phyloP scores from a whole-genome alignment of 2,113 vertebrate genomes.

The Axis porcinus region DNA sequence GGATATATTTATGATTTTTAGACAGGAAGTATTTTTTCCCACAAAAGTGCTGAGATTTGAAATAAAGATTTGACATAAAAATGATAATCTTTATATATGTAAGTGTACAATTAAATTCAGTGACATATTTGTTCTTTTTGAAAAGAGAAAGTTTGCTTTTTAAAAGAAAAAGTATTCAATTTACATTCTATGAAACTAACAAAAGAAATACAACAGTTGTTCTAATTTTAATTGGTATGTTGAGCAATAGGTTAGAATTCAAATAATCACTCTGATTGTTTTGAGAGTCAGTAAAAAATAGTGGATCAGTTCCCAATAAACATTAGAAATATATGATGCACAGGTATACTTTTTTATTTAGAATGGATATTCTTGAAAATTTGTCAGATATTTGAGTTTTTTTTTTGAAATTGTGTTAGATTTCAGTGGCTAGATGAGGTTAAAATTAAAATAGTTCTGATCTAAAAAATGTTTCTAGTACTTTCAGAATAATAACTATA shows the following conservation, averaged over 20 bases:
- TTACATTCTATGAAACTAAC: conserved; percentile 32
- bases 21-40: neutral
- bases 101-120: conserved; percentile 18
- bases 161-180: neutral
- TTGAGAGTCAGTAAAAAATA: neutral
- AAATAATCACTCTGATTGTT: neutral
- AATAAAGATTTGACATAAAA: conserved; percentile 45
- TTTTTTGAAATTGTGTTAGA: neutral
- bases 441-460: neutral
- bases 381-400: neutral
- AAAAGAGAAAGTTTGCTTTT: conserved; percentile 24
- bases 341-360: neutral
- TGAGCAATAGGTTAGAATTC: neutral
- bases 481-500: neutral
- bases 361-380: neutral
- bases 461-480: neutral
- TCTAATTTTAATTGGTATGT: neutral
- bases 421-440: neutral
- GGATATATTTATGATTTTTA: conserved; percentile 28
- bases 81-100: neutral
- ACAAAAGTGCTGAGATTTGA: conserved; percentile 19
- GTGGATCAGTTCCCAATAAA: neutral
- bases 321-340: neutral
- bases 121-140: conserved; percentile 45
- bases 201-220: conserved; percentile 23